These are phyloP conservation scores for Dolichallabes microphthalmus DNA, from an alignment of 2,113 vertebrate species.

Conservation along the genomic window DNA sequence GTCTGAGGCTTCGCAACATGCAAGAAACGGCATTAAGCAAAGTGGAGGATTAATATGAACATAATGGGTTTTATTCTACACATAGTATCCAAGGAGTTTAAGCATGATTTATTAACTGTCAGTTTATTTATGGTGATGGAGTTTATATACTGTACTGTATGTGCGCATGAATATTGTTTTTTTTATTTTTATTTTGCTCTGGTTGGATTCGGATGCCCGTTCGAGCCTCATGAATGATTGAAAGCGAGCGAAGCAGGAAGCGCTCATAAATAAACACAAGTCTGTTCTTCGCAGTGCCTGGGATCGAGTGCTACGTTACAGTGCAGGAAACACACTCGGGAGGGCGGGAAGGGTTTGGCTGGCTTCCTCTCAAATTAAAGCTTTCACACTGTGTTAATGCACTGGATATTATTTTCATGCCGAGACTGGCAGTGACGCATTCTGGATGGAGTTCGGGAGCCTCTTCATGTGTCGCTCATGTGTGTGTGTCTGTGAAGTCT, in stretches of 20 bases:
- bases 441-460: conserved; percentile 45
- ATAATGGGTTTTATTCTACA: background rate
- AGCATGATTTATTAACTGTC: conserved; percentile 34
- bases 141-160: background rate
- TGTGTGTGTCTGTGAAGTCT: no score
- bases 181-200: conserved; percentile 27
- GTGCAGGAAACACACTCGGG: conserved; percentile 62
- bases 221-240: conserved; percentile 77
- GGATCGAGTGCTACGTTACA: conserved; percentile 50
- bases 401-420: conserved; percentile 61
- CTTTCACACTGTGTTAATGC: conserved; percentile 66
- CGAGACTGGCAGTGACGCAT: conserved; percentile 59
- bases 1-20: conserved; percentile 8
- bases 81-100: background rate
- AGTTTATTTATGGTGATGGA: background rate
- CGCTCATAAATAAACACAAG: conserved; percentile 79
- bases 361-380: conserved; percentile 65
- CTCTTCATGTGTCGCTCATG: conserved; percentile 49
- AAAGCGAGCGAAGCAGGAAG: conserved; percentile 65
- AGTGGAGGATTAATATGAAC: background rate
- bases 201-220: conserved; percentile 60
- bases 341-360: conserved; percentile 37
- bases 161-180: conserved; percentile 26
- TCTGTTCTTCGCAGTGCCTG: conserved; percentile 62
- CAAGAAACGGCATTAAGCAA: background rate